Evolutionary conservation across 2,888 invertebrate genomes (phyloP).

Genomic region (Epicampocera succincta): DNA sequence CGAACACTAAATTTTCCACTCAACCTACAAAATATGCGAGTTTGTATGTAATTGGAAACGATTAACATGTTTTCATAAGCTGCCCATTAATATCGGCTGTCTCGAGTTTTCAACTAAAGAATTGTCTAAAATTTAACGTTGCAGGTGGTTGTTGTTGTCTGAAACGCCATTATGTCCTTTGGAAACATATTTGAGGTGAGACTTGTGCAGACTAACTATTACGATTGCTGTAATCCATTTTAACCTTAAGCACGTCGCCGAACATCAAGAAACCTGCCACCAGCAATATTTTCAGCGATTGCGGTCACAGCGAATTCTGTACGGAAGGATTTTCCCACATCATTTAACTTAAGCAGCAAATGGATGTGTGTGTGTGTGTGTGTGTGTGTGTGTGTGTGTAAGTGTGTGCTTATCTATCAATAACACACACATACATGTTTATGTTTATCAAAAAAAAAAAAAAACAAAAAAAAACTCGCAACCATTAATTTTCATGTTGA

Average conservation of each 20-base stretch:
- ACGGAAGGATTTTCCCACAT: not conserved
- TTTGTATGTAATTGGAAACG: too few species aligned
- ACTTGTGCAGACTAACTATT: constrained; percentile 1
- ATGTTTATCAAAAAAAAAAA: constrained; percentile 8
- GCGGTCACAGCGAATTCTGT: constrained; percentile 16
- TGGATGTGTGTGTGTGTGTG: too few species aligned
- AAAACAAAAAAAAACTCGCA: too few species aligned
- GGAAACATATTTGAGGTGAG: not conserved
- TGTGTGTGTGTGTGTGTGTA: not conserved
- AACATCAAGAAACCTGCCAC: not conserved
- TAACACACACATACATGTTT: too few species aligned
- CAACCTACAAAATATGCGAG: too few species aligned
- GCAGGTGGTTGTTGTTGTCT: not conserved
- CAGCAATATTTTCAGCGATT: constrained; percentile 2
- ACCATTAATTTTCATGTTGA: constrained; percentile 40
- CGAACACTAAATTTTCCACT: too few species aligned
- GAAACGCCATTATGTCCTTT: not conserved
- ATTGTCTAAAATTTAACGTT: too few species aligned
- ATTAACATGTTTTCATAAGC: too few species aligned
- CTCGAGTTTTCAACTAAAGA: not conserved
- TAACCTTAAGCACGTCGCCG: not conserved
- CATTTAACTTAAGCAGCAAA: not conserved
- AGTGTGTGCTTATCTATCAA: too few species aligned
- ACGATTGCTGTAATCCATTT: not conserved
- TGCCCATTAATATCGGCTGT: not conserved